phyloP scores from a whole-genome alignment of 2,888 invertebrate species.

The Priocnemis perturbator region DNA sequence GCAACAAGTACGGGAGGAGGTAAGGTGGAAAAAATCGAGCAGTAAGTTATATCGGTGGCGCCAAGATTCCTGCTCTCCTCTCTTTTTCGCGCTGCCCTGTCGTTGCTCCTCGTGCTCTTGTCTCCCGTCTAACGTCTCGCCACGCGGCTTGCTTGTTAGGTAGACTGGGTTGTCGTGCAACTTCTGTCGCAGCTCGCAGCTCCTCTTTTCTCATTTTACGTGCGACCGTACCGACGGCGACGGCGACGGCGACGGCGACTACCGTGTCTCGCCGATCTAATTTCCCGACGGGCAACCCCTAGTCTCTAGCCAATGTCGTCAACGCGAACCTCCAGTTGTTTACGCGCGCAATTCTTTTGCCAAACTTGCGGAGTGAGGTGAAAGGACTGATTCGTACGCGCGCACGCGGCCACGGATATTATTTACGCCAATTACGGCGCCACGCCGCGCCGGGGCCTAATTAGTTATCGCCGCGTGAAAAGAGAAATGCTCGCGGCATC shows the following conservation, averaged over 20 bases:
- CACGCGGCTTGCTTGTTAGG: no score
- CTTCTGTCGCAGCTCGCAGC: no score
- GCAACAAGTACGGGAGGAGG: conserved; percentile 19
- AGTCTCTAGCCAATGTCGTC: no score
- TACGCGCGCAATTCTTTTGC: no score
- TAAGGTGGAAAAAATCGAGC: conserved; percentile 41
- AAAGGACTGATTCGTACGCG: no score
- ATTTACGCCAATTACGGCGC: conserved; percentile 44
- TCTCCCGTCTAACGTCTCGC: neutral
- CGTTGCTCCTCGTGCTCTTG: neutral
- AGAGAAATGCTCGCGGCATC: conserved; percentile 21
- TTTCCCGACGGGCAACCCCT: no score
- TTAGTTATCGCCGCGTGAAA: conserved; percentile 36
- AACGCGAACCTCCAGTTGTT: no score
- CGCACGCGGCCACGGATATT: conserved; percentile 35
- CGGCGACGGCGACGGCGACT: neutral
- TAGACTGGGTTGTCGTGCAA: no score
- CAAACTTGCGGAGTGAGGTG: no score
- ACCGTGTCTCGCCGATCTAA: no score
- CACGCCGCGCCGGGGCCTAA: conserved; percentile 32
- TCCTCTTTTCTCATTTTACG: no score
- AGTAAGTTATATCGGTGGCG: conserved; percentile 39
- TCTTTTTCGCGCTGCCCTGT: conserved; percentile 12
- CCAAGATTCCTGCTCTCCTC: conserved; percentile 42
- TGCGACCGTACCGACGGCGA: neutral